A percentile compares a stretch with the other conserved stretches of the same genome.
Conservation (phyloP, 2,113 vertebrate genomes). For the Syngnathus floridae region DNA sequence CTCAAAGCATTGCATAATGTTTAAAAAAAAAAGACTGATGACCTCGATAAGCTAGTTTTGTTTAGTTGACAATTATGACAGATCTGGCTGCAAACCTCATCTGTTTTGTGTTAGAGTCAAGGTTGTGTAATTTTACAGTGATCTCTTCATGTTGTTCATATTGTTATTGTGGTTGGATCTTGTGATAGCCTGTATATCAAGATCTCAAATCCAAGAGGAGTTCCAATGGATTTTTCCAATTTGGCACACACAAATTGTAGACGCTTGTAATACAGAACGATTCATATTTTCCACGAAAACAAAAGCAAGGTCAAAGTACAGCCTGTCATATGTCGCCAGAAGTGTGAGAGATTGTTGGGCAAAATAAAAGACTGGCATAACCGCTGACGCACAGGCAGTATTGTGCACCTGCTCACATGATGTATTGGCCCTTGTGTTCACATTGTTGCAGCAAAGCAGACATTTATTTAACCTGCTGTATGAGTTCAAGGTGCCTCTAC, state of each 20-base stretch:
- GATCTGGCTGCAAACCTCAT: neutral
- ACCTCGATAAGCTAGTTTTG: neutral
- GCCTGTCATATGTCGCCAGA: too few species aligned
- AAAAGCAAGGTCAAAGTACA: constrained; percentile 3
- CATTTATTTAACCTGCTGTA: constrained; percentile 37
- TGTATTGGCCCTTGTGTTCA: neutral
- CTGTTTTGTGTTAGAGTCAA: too few species aligned
- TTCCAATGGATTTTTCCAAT: neutral
- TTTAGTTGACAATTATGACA: neutral
- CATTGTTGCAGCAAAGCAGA: constrained; percentile 31
- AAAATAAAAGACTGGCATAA: neutral
- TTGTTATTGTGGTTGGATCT: neutral
- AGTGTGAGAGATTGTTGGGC: neutral
- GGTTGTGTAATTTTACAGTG: neutral
- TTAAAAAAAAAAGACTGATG: neutral
- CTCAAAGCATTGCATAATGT: neutral
- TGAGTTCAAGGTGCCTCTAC: constrained; percentile 44
- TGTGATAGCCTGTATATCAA: neutral
- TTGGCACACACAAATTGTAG: neutral
- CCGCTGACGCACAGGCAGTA: neutral
- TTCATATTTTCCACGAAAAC: neutral
- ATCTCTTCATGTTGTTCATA: neutral
- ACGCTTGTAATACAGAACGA: neutral
- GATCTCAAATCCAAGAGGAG: neutral
- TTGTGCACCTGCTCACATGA: constrained; percentile 10